A percentile compares a stretch with the other conserved stretches of the same genome.
Evolutionary conservation across 2,113 vertebrate species (phyloP).

Genomic region (Onychostoma macrolepis): DNA sequence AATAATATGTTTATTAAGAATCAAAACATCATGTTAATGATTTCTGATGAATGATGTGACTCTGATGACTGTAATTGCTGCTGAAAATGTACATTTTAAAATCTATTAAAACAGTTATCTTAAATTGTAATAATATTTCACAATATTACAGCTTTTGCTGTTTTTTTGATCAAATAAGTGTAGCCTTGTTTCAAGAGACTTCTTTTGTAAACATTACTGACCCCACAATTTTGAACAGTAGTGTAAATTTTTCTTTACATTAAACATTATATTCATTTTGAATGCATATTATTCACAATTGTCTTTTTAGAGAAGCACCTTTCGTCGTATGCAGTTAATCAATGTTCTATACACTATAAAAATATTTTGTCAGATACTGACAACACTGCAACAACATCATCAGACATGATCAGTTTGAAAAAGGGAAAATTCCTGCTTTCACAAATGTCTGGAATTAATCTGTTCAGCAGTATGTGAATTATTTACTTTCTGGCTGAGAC

Average conservation of each 20-base stretch:
- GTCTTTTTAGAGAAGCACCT: background rate
- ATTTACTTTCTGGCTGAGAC: background rate
- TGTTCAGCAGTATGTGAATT: slow-evolving; percentile 20
- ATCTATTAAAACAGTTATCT: too few species aligned
- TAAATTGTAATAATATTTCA: too few species aligned
- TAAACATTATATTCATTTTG: background rate
- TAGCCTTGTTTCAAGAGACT: too few species aligned
- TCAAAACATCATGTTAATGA: too few species aligned
- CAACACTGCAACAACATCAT: background rate
- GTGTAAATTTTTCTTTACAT: background rate
- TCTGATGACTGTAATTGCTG: background rate
- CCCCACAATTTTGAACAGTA: background rate
- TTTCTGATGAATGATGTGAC: background rate
- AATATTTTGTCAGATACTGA: background rate
- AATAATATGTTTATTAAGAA: too few species aligned
- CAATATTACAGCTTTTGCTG: too few species aligned
- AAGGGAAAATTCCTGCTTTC: background rate
- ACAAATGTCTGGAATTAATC: background rate
- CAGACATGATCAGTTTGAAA: background rate
- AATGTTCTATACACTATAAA: background rate
- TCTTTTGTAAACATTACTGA: background rate
- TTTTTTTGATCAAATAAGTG: too few species aligned
- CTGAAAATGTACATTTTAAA: too few species aligned
- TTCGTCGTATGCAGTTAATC: background rate
- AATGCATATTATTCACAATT: background rate